Evolutionary conservation across 2,113 vertebrate genomes (phyloP).

Genomic region (Rhinopomastus cyanomelas): DNA sequence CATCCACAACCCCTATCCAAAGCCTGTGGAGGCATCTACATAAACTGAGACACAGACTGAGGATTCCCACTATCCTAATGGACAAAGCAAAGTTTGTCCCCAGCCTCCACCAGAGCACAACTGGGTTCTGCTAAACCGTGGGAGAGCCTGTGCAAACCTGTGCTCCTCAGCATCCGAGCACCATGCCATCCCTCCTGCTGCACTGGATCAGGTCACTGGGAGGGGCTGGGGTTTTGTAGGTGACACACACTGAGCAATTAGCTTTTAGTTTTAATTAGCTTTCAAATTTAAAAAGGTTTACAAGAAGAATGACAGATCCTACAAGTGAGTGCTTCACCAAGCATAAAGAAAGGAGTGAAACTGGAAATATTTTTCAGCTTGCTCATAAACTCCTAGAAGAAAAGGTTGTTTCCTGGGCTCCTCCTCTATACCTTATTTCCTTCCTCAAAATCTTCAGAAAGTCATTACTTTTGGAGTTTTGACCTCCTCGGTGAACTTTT

Average conservation of each 20-base stretch:
- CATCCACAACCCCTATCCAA: neutral
- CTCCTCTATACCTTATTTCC: neutral
- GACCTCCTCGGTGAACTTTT: neutral
- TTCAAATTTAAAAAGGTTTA: too few species aligned
- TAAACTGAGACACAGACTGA: neutral
- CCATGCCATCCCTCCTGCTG: neutral
- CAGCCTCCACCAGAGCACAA: fast-evolving
- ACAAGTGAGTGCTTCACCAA: neutral
- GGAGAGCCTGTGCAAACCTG: neutral
- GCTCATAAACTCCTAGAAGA: neutral
- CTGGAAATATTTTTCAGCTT: neutral
- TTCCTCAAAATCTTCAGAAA: neutral
- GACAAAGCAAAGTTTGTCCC: neutral
- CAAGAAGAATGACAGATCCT: neutral
- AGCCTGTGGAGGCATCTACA: neutral
- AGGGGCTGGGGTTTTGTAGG: neutral
- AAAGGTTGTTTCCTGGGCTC: neutral
- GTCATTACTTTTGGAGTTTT: neutral
- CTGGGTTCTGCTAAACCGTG: neutral
- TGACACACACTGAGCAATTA: neutral
- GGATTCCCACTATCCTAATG: neutral
- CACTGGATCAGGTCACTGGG: fast-evolving
- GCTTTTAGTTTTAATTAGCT: too few species aligned
- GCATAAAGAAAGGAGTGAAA: neutral
- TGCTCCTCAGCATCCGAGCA: neutral